Evolutionary conservation across 2,113 vertebrate genomes (phyloP).

Genomic region (Psilopsiagon aurifrons): DNA sequence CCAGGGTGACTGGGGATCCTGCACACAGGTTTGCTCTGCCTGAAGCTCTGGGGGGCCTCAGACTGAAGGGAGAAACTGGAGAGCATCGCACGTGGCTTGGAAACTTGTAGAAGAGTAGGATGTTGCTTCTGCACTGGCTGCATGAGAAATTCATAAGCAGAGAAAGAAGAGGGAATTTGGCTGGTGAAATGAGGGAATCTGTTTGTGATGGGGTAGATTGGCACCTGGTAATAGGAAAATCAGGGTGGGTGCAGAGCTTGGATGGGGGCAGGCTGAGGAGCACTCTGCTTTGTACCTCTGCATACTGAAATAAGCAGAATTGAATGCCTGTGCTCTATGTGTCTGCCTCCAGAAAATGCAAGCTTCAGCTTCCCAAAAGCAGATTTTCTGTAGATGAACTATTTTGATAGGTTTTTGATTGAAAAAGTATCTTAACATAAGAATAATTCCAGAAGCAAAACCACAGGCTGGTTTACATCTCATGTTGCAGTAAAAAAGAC

Average conservation of each 20-base stretch:
- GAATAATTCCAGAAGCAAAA: background rate
- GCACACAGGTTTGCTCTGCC: background rate
- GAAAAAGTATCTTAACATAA: constrained; percentile 5
- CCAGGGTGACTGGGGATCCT: background rate
- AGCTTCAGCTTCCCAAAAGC: background rate
- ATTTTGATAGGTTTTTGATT: background rate
- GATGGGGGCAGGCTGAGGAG: background rate
- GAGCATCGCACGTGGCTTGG: accelerated
- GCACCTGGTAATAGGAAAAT: background rate
- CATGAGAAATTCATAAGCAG: background rate
- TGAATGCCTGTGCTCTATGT: background rate
- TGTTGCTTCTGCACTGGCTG: background rate
- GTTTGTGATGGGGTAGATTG: background rate
- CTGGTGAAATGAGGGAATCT: background rate
- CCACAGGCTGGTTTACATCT: background rate
- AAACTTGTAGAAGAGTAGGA: background rate
- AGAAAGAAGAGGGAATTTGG: background rate
- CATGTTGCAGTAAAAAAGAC: constrained; percentile 28
- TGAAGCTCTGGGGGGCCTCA: background rate
- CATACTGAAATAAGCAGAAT: background rate
- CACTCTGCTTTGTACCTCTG: background rate
- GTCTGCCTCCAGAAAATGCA: background rate
- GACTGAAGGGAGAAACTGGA: background rate
- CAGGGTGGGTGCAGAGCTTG: background rate
- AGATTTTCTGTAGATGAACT: background rate